phyloP scores from a whole-genome alignment of 2,113 vertebrate species.

The Notechis scutatus region DNA sequence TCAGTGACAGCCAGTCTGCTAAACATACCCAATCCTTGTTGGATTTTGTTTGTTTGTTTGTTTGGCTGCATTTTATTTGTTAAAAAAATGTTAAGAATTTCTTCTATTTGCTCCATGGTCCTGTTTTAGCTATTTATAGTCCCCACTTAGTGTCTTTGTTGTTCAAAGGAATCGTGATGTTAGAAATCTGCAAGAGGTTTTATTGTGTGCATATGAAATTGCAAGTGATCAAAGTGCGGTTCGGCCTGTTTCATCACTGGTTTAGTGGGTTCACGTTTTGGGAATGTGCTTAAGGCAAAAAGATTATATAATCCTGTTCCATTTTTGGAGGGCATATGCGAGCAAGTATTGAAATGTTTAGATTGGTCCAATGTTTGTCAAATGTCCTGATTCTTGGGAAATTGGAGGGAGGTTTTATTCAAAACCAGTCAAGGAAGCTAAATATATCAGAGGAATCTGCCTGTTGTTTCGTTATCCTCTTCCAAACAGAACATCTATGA shows the following conservation, averaged over 20 bases:
- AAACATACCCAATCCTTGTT: not conserved
- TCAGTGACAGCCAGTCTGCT: not conserved
- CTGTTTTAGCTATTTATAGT: not conserved
- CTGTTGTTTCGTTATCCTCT: not conserved
- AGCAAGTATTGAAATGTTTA: not conserved
- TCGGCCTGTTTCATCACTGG: not conserved
- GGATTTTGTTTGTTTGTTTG: not conserved
- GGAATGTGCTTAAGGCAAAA: not conserved
- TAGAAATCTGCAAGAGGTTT: not conserved
- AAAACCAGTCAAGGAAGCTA: not conserved
- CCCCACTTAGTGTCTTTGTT: not conserved
- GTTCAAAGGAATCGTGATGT: not conserved
- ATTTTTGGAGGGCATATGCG: not conserved
- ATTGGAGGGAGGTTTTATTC: not conserved
- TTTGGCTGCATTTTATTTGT: not conserved
- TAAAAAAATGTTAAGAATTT: not conserved
- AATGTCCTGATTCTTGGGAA: not conserved
- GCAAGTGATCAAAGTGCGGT: not conserved
- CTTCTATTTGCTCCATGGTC: not conserved
- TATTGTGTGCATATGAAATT: not conserved
- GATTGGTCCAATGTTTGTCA: not conserved
- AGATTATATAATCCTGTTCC: not conserved
- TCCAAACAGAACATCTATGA: not conserved
- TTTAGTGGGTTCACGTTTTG: not conserved
- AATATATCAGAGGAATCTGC: not conserved